Base-by-base conservation (phyloP, 2,888 invertebrate genomes). In the Melanargia galathea region DNA sequence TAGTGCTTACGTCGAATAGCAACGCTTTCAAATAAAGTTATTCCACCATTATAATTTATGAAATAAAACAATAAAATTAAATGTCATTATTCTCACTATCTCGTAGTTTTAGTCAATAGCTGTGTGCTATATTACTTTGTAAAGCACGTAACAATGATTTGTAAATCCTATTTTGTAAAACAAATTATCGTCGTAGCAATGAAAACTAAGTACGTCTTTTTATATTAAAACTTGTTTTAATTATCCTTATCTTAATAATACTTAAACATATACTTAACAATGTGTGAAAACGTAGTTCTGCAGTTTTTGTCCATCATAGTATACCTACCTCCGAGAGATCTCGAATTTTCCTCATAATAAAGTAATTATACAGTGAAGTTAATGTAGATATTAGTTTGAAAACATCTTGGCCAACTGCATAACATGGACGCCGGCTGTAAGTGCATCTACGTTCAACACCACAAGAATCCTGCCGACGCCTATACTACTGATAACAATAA, bases 201-300 rank as follows among this genome's bases (percentile, higher is more conserved):
- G 11, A 35, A 52, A 52, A 49, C 16, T 30, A 26, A n/a, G n/a
- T n/a, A n/a, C n/a, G n/a, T n/a, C 30, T 13, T 52, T 11, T 33
- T 20, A 51, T 33, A 52, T 35, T 52, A 3, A 33, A 52, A 52
- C 20, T 20, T 33, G 33, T 35, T 52, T 5, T 35, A 33, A 16
- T 38, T 13, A 38, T n/a, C n/a, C 35, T 13, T 38, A 38, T 8
- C 30, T 49, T 52, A 35, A 52, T 52, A 52, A 13, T 33, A 51
- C 51, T 26, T 51, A 51, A 33, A 51, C 8, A 13, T 13, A 35
- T 52, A 20, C 20, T 13, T 35, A 52, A 35, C 33, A 35, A 52
- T 52, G 18, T 35, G 5, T 13, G 7, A 22, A 8, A n/a, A 49
- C 26, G 24, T n/a, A 3, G 16, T 26, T 20, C 13, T 52, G 33